Evolutionary conservation across 2,888 invertebrate genomes (phyloP).

Genomic region (Orthonevra nobilis): DNA sequence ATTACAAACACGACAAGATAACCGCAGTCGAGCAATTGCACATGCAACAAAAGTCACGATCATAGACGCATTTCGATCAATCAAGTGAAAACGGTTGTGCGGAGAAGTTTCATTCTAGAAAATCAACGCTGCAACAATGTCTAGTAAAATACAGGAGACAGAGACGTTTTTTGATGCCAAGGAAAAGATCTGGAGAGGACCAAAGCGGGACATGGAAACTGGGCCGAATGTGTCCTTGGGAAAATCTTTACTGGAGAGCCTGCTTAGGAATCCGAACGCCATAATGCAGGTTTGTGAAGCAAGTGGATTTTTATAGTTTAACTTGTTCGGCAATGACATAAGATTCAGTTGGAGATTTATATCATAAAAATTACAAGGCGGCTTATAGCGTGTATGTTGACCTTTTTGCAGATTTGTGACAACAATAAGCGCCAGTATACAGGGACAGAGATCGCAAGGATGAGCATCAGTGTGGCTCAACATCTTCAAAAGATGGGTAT

Average conservation of each 20-base stretch:
- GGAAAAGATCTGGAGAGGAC: slow-evolving; percentile 22
- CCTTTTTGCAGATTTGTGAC: slow-evolving; percentile 74
- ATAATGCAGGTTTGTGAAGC: slow-evolving; percentile 11
- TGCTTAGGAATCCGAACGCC: not conserved
- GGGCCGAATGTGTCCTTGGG: slow-evolving; percentile 15
- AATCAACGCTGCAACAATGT: too few species aligned
- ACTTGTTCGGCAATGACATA: too few species aligned
- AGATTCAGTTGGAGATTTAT: too few species aligned
- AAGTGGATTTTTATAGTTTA: not conserved
- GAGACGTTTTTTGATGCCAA: not conserved
- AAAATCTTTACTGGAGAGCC: not conserved
- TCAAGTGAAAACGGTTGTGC: not conserved
- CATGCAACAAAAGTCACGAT: slow-evolving; percentile 5
- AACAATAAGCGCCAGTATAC: slow-evolving; percentile 75
- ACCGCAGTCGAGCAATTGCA: not conserved
- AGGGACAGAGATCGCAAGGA: slow-evolving; percentile 75
- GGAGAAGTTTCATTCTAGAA: too few species aligned
- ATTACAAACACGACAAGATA: too few species aligned
- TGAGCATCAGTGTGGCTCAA: slow-evolving; percentile 76
- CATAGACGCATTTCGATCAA: not conserved
- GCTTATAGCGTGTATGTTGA: not conserved
- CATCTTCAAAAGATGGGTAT: slow-evolving; percentile 64
- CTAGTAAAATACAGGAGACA: not conserved
- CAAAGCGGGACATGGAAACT: not conserved
- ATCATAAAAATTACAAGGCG: too few species aligned